phyloP scores from a whole-genome alignment of 37 sponge, comb jelly and placozoan species.

The Tethya wilhelma region DNA sequence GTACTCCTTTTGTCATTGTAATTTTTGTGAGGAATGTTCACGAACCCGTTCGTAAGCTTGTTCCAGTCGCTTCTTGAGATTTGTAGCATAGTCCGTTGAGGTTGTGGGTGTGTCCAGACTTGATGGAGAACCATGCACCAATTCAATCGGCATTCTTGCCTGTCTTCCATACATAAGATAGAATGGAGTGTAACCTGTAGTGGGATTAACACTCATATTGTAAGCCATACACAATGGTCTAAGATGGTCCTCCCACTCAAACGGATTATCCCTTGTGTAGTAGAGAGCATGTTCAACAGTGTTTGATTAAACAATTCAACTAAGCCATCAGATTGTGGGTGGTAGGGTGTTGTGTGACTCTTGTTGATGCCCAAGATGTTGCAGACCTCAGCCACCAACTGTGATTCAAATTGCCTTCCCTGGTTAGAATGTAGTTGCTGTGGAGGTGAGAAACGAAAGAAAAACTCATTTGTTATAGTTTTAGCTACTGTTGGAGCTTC shows the following conservation, averaged over 20 bases:
- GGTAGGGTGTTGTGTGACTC: slow-evolving; percentile 6
- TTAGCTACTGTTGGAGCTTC: slow-evolving; percentile 7
- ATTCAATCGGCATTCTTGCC: too few relatives aligned
- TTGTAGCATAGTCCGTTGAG: too few relatives aligned
- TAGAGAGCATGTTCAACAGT: too few relatives aligned
- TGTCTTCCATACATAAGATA: slow-evolving; percentile 2
- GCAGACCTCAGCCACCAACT: not conserved
- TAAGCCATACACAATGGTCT: not conserved
- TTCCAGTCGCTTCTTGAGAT: too few relatives aligned
- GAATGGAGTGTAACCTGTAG: slow-evolving; percentile 14
- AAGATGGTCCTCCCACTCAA: slow-evolving; percentile 19
- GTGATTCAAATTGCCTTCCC: not conserved
- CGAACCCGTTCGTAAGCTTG: too few relatives aligned
- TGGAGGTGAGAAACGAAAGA: slow-evolving; percentile 3
- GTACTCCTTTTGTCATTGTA: too few relatives aligned
- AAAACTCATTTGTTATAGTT: not conserved
- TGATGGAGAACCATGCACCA: too few relatives aligned
- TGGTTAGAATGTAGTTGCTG: slow-evolving; percentile 10
- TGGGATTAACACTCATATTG: slow-evolving; percentile 4
- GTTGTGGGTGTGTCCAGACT: too few relatives aligned
- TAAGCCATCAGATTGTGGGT: slow-evolving; percentile 18
- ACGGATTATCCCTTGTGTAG: not conserved
- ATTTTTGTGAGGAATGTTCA: too few relatives aligned
- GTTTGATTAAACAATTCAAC: not conserved
- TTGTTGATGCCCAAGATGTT: slow-evolving; percentile 3